Conservation (phyloP, 2,888 invertebrate species). For the Azorinus chamasolen region DNA sequence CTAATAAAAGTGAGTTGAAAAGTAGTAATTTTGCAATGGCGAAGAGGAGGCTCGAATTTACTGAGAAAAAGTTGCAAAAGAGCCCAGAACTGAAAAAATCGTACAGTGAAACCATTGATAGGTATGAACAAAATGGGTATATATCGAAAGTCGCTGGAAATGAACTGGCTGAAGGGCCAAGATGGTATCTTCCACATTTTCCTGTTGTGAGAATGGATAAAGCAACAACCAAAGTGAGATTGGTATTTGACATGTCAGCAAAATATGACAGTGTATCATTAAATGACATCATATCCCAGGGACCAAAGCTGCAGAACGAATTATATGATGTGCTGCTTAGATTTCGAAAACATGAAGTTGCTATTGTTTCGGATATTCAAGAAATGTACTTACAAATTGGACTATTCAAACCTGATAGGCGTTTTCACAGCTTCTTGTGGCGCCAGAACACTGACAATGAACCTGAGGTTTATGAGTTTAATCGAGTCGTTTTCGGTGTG, state of each 20-base stretch:
- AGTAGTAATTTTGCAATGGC: conserved; percentile 41
- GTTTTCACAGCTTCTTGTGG: conserved; percentile 36
- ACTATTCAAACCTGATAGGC: conserved; percentile 7
- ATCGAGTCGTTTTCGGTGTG: conserved; percentile 47
- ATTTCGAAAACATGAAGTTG: conserved; percentile 43
- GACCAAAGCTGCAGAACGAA: conserved; percentile 62
- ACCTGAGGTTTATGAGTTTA: conserved; percentile 48
- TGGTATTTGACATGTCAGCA: conserved; percentile 59
- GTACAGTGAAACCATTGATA: conserved; percentile 29
- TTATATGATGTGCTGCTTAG: conserved; percentile 53
- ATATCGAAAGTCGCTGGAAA: conserved; percentile 24
- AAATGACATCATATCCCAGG: conserved; percentile 37
- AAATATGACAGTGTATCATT: conserved; percentile 37
- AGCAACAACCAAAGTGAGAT: conserved; percentile 39
- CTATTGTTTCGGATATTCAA: conserved; percentile 46
- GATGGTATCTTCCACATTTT: conserved; percentile 34
- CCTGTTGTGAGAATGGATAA: conserved; percentile 13
- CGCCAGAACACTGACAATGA: neutral
- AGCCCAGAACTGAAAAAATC: conserved; percentile 24
- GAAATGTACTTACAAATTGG: conserved; percentile 38
- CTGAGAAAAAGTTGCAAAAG: conserved; percentile 37
- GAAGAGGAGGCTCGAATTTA: conserved; percentile 22
- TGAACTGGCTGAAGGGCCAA: neutral
- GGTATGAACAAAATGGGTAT: conserved; percentile 50
- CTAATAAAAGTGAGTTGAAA: neutral